These are phyloP conservation scores for Corbicula japonica DNA, from an alignment of 2,888 invertebrate genomes.

Conservation along the genomic window DNA sequence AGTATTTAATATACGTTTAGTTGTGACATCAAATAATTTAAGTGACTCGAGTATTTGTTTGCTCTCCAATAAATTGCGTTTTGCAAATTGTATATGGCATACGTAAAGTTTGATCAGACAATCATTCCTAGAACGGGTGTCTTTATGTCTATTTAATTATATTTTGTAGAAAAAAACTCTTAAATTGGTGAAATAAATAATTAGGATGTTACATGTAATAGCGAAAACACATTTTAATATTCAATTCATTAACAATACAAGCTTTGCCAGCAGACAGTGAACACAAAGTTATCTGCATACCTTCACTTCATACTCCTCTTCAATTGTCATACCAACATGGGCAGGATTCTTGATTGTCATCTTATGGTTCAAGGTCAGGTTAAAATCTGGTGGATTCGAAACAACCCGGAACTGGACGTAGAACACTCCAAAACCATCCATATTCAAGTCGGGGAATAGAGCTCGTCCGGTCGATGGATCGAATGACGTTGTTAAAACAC, in stretches of 20 bases:
- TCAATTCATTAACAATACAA: background rate
- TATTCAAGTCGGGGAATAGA: slow-evolving; percentile 65
- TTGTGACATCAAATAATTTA: too few species aligned
- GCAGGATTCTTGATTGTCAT: slow-evolving; percentile 51
- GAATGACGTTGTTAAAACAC: slow-evolving; percentile 54
- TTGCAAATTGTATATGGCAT: too few species aligned
- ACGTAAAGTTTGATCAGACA: too few species aligned
- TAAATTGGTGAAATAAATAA: too few species aligned
- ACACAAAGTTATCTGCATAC: slow-evolving; percentile 34
- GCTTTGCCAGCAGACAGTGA: background rate
- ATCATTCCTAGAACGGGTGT: too few species aligned
- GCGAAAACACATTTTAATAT: too few species aligned
- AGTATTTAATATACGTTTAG: too few species aligned
- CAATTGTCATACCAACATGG: slow-evolving; percentile 58
- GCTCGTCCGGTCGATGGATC: slow-evolving; percentile 65
- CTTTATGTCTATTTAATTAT: too few species aligned
- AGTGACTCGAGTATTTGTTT: too few species aligned
- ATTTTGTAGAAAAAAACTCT: too few species aligned
- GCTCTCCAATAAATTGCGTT: too few species aligned
- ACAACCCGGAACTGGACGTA: slow-evolving; percentile 62
- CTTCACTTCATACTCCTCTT: slow-evolving; percentile 61
- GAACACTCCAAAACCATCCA: slow-evolving; percentile 72
- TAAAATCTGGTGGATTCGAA: slow-evolving; percentile 66
- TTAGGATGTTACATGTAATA: too few species aligned
- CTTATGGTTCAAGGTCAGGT: slow-evolving; percentile 51